Conservation (phyloP, 2,888 invertebrate genomes). For the Cremastinae sp. region DNA sequence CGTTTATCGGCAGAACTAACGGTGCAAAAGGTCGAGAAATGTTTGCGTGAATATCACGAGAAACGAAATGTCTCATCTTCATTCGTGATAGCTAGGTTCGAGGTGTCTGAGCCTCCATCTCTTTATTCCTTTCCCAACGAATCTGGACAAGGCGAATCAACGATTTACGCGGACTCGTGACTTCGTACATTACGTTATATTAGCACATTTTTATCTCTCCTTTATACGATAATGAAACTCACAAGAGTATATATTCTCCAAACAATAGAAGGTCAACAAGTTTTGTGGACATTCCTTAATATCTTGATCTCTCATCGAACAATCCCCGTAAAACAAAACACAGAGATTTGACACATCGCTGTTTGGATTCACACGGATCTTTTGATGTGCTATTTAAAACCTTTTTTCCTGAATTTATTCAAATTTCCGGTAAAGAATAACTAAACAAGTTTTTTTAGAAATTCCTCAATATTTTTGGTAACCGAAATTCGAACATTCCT, state of each 20-base stretch:
- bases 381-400: too few relatives aligned
- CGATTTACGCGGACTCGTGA: constrained; percentile 39
- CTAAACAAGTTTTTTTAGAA: too few relatives aligned
- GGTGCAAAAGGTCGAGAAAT: constrained; percentile 52
- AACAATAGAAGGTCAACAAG: constrained; percentile 73
- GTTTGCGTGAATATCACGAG: constrained; percentile 24
- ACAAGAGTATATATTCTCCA: constrained; percentile 22
- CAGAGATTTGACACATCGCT: too few relatives aligned
- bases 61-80: constrained; percentile 43
- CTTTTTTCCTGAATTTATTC: too few relatives aligned
- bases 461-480: too few relatives aligned
- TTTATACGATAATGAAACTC: constrained; percentile 15
- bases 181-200: constrained; percentile 41
- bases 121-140: too few relatives aligned
- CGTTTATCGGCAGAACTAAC: constrained; percentile 14
- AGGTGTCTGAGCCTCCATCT: background rate
- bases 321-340: constrained; percentile 38
- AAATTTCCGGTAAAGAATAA: too few relatives aligned
- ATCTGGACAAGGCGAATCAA: background rate
- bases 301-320: constrained; percentile 39
- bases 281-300: constrained; percentile 63
- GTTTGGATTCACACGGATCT: too few relatives aligned
- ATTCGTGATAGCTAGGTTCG: constrained; percentile 17
- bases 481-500: background rate
- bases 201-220: constrained; percentile 19